A percentile compares a stretch with the other conserved stretches of the same genome.
phyloP scores from a whole-genome alignment of 2,113 vertebrate species.

The Vulpes lagopus region DNA sequence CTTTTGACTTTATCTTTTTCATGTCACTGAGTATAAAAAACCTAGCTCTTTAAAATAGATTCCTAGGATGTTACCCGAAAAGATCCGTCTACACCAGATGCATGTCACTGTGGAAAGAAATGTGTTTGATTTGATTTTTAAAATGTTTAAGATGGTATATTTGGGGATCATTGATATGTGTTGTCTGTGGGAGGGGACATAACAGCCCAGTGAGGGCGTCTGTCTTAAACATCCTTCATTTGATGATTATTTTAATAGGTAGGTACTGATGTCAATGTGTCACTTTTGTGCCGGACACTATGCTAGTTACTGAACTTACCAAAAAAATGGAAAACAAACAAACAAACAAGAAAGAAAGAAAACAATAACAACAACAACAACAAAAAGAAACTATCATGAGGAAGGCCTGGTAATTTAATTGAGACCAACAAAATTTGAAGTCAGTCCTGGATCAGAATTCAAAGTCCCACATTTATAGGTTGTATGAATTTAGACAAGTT shows the following conservation, averaged over 20 bases:
- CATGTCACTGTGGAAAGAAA: not conserved
- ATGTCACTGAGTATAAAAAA: not conserved
- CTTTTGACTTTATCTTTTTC: not conserved
- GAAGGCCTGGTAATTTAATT: not conserved
- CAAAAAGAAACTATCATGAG: not conserved
- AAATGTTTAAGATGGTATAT: not conserved
- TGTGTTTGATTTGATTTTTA: not conserved
- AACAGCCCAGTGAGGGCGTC: not conserved
- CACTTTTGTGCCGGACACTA: not conserved
- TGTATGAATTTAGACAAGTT: not conserved
- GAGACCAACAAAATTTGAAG: not conserved
- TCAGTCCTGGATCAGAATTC: not conserved
- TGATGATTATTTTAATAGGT: not conserved
- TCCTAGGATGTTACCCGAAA: constrained; percentile 34
- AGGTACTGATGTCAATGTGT: not conserved
- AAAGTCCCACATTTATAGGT: not conserved
- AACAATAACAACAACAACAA: accelerated
- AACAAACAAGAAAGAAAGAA: too few relatives aligned
- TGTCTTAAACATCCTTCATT: not conserved
- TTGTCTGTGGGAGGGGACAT: not conserved
- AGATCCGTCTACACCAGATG: not conserved
- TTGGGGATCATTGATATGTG: not conserved
- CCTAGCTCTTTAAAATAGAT: not conserved
- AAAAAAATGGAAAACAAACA: too few relatives aligned
- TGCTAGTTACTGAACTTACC: not conserved